These are phyloP conservation scores for Mythimna lalbum DNA, from an alignment of 2,888 invertebrate species.

Conservation along the genomic window DNA sequence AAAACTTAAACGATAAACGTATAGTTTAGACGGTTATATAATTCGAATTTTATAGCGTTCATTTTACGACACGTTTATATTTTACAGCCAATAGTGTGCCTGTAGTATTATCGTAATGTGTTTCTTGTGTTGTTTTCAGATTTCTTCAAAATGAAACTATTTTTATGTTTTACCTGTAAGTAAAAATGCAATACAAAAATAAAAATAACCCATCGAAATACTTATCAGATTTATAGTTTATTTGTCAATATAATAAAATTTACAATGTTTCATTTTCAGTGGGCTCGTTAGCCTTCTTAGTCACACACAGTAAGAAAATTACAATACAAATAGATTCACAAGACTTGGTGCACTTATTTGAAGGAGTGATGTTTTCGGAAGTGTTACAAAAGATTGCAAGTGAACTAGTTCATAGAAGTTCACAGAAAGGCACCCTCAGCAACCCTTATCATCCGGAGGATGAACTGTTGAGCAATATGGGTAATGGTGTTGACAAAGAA, in stretches of 20 bases:
- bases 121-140: conserved; percentile 9
- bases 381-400: conserved; percentile 60
- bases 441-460: conserved; percentile 81
- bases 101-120: background rate
- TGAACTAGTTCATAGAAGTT: conserved; percentile 57
- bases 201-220: too few relatives aligned
- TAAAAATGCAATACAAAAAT: conserved; percentile 7
- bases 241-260: background rate
- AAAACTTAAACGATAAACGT: conserved; percentile 23
- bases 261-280: conserved; percentile 36
- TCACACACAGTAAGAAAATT: conserved; percentile 61
- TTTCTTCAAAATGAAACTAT: conserved; percentile 33
- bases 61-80: conserved; percentile 34
- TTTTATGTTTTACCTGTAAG: conserved; percentile 46
- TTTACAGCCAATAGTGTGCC: conserved; percentile 10
- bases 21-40: conserved; percentile 5
- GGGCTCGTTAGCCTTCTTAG: conserved; percentile 23
- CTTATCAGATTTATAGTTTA: background rate
- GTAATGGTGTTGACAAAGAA: conserved; percentile 15
- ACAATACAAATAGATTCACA: conserved; percentile 71
- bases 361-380: conserved; percentile 53
- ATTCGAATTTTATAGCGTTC: conserved; percentile 44
- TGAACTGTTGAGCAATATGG: conserved; percentile 53
- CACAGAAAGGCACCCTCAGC: conserved; percentile 51
- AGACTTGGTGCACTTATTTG: conserved; percentile 66